A percentile compares a stretch with the other conserved stretches of the same genome.
These are phyloP conservation scores for Tenualosa thibaudeaui DNA, from an alignment of 2,797 vertebrate genomes.

Conservation along the genomic window DNA sequence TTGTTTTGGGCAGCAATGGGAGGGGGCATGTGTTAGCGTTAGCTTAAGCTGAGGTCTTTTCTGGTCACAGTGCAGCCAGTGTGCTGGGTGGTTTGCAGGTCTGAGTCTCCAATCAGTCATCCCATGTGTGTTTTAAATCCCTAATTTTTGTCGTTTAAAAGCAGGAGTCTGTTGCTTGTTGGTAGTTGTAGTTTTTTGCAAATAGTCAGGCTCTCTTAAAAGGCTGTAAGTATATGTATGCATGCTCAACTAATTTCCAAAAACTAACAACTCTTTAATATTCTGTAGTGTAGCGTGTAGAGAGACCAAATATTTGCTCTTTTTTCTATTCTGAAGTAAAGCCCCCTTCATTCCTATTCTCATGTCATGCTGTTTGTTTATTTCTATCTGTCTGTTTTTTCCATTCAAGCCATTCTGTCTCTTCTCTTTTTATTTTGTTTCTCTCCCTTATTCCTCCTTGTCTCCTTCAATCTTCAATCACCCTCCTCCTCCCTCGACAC, in stretches of 20 bases:
- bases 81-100: neutral
- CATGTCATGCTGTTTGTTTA: neutral
- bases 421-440: too few species aligned
- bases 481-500: neutral
- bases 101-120: neutral
- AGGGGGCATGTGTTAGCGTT: neutral
- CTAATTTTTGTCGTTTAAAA: neutral
- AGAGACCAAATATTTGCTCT: neutral
- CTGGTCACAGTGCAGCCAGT: neutral
- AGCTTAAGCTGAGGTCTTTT: neutral
- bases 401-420: conserved; percentile 8
- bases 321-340: neutral
- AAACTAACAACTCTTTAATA: neutral
- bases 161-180: neutral
- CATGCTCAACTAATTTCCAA: neutral
- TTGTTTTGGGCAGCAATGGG: neutral
- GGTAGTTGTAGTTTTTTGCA: neutral
- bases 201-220: neutral
- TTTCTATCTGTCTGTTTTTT: neutral
- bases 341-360: neutral
- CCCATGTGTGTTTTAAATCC: conserved; percentile 11
- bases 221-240: neutral
- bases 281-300: neutral
- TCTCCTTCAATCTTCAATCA: neutral
- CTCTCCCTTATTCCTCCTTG: neutral